Conservation (phyloP, 2,113 vertebrate species). For the Hippopotamus amphibius region DNA sequence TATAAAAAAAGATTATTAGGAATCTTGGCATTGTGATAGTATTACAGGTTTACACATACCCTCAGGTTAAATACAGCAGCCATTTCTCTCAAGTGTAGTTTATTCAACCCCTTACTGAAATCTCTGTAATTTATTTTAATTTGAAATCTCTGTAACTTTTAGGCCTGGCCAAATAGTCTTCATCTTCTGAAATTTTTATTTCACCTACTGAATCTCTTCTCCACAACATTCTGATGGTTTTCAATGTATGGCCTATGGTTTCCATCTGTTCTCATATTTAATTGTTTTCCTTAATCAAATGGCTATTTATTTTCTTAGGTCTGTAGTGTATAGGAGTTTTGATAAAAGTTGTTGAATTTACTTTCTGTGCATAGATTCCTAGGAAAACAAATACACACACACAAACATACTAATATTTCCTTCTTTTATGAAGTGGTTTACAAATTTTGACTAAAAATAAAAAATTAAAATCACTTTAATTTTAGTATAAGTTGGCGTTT, state of each 20-base stretch:
- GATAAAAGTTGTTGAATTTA: background rate
- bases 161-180: background rate
- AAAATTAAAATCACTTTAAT: background rate
- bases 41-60: background rate
- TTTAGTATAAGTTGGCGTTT: background rate
- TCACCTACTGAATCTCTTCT: background rate
- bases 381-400: background rate
- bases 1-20: background rate
- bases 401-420: background rate
- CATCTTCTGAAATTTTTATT: background rate
- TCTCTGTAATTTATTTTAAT: background rate
- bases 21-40: background rate
- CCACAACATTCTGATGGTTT: background rate
- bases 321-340: background rate
- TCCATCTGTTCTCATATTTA: conserved; percentile 9
- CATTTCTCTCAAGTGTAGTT: background rate
- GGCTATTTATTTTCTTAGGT: background rate
- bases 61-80: background rate
- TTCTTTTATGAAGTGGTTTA: background rate
- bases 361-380: background rate
- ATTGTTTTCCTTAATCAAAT: background rate
- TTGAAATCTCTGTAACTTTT: conserved; percentile 1
- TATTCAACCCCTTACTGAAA: background rate
- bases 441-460: conserved; percentile 25
- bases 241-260: background rate